Base-by-base conservation (phyloP, 2,797 vertebrate genomes). In the Phalanger gymnotis region DNA sequence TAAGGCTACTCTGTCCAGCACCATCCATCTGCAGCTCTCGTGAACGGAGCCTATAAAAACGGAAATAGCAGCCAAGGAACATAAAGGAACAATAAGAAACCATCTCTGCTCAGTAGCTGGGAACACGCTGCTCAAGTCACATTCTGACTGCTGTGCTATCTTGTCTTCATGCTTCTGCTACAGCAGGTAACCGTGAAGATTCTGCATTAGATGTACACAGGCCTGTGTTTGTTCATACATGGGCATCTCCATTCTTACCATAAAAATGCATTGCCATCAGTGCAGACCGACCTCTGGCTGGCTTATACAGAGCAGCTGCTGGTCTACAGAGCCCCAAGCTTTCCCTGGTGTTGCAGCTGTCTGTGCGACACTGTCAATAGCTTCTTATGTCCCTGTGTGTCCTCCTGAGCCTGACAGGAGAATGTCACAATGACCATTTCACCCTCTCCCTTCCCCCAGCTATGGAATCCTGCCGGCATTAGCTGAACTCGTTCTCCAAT, bases 1-100 rank as follows among this genome's bases (percentile, higher is more conserved):
- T 93, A 94, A 95, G 94, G 1, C 97, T 90, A 94, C 97, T 98
- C 97, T 97, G 95, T 94, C 97, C 98, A 98, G 98, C 98, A 98
- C 97, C 98, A 98, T 92, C 87, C 53, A 57, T 95, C 97, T 96
- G 98, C 97, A 94, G 96, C 92, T 93, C 96, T 97, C 95, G 73
- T 95, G 58, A 93, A 95, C 89, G 0, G 93, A 96, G 94, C 95
- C 98, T 98, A 94, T 31, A 96, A 97, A 98, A 92, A 96, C 97
- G 81, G 93, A 73, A 97, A 95, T 89, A 97, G 96, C 91, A 98
- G 53, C 92, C 87, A 95, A 98, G 97, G 97, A 97, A 98, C 97
- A 3, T 0, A 56, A 96, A 91, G 91, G 54, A 96, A 90, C 93
- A 95, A 95, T 90, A 95, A 97, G 94, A 73, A 96, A 93, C 94